Base-by-base conservation (phyloP, 2,113 vertebrate genomes). In the Carassius auratus region DNA sequence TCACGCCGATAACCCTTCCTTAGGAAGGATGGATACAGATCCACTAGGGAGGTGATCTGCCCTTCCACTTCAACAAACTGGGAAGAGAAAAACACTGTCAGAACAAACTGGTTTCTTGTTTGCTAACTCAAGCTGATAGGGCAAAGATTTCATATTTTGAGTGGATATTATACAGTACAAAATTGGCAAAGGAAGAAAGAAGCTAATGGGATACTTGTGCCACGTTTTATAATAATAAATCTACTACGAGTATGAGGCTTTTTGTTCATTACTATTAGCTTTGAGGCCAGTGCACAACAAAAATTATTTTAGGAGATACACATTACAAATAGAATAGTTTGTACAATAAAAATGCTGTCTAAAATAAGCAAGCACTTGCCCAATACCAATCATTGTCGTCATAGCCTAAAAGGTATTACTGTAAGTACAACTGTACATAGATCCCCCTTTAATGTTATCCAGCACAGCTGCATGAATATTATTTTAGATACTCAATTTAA, bases 31-130 rank as follows among this genome's bases (percentile, higher is more conserved):
- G 98, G 98, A 96, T 99, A 97, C 95, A 99, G 98, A 95, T 99
- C 98, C 93, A 99, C 98, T 95, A 99, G 94, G 89, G 98, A 99
- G 75, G 98, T 99, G 96, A 99, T 98, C 97, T 99, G 98, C 95
- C 98, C 98, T 97, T 99, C 98, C 95, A 99, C 98, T 96, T 99
- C 98, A 93, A 99, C 98, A 96, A 99, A 99, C 98, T 99, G 91
- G 45, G 64, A 84, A 15, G 30, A n/a, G 64, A 84, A 90, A 30
- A 85, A 59, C 23, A 57, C 8, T 3, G 19, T 81, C 12, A 84
- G 13, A 14, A 8, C 2, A 59, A 61, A 36, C 57, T 19, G 3
- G 26, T 30, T 55, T 52, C 4, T 4, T 50, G 36, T 38, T 38
- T 38, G 5, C 36, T 38, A 6, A 42, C 5, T 42, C 38, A 42